Evolutionary conservation across 2,113 vertebrate species (phyloP), one percentile per base, ranked within the genome.

Genomic region (Octodon degus): DNA sequence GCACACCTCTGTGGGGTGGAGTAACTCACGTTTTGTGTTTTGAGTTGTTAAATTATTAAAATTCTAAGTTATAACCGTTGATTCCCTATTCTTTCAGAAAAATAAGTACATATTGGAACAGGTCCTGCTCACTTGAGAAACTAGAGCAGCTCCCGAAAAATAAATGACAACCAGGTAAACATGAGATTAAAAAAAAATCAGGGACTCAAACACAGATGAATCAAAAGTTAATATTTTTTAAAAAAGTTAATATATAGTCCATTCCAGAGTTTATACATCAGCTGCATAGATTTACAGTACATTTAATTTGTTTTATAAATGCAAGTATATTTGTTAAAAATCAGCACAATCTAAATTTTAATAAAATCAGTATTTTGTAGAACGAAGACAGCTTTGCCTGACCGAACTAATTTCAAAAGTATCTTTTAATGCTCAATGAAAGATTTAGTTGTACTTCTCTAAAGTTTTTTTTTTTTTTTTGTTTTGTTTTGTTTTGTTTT

Each of bases 21-120:
- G 60, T 87, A 90, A 86, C 63, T 94, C 82, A 65, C 30, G 30
- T 87, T 82, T 47, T 81, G 27, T 89, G 32, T 83, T 84, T 89
- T 76, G 17, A 96, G 82, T 40, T 72, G 83, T 90, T 91, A 79
- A 87, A 89, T 93, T 89, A 93, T 95, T 92, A 96, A 74, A 90
- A 89, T 87, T 92, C 47, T 90, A 92, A 96, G 81, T 83, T 96
- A 77, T 1, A 95, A 30, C 7, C 47, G 30, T 76, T 76, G 50
- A 47, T 58, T 92, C 8, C 43, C 62, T 80, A 77, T 43, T 81
- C 6, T 7, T 37, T 83, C 32, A 81, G 76, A 89, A 86, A 58
- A 94, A 88, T 72, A 88, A 96, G 2, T 25, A 86, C 72, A 11
- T 34, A 92, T 92, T 84, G 43, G 27, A 85, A 76, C 22, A 91